Evolutionary conservation across 2,113 vertebrate species (phyloP).

Genomic region (Cyprinodon brontotheroides): DNA sequence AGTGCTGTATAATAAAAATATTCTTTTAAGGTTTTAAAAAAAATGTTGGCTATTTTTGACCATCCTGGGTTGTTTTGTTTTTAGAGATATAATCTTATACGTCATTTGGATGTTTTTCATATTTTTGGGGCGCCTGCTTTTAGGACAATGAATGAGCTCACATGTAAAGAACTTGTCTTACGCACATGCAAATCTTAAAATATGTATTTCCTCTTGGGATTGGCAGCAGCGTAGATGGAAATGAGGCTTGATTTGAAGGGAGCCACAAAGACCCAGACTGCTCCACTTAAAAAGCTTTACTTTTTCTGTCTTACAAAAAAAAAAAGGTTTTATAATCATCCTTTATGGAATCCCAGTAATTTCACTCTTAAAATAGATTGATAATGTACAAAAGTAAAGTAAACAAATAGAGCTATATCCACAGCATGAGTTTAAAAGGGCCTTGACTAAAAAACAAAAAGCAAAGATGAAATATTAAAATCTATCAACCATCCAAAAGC

Average conservation of each 20-base stretch:
- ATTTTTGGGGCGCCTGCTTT: slow-evolving; percentile 65
- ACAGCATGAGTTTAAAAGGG: too few species aligned
- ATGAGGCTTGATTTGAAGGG: slow-evolving; percentile 41
- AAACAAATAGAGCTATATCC: background rate
- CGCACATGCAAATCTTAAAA: slow-evolving; percentile 70
- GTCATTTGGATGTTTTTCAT: slow-evolving; percentile 56
- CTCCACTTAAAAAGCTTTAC: slow-evolving; percentile 13
- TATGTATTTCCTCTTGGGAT: slow-evolving; percentile 59
- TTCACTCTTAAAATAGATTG: background rate
- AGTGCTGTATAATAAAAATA: slow-evolving; percentile 70
- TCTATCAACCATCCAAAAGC: background rate
- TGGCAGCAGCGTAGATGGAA: slow-evolving; percentile 60
- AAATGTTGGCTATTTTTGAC: too few species aligned
- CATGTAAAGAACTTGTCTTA: slow-evolving; percentile 71
- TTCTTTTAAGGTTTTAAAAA: slow-evolving; percentile 40
- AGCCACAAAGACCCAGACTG: slow-evolving; percentile 45
- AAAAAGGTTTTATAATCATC: background rate
- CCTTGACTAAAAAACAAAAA: too few species aligned
- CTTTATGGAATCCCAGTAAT: background rate
- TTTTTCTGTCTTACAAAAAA: background rate
- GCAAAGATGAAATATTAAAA: background rate
- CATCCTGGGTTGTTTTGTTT: slow-evolving; percentile 45
- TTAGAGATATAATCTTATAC: slow-evolving; percentile 60
- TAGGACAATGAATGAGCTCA: slow-evolving; percentile 73
- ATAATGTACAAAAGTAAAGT: background rate